These are phyloP conservation scores for Rhimphoctona megacephalus DNA, from an alignment of 2,888 invertebrate species.

Conservation along the genomic window DNA sequence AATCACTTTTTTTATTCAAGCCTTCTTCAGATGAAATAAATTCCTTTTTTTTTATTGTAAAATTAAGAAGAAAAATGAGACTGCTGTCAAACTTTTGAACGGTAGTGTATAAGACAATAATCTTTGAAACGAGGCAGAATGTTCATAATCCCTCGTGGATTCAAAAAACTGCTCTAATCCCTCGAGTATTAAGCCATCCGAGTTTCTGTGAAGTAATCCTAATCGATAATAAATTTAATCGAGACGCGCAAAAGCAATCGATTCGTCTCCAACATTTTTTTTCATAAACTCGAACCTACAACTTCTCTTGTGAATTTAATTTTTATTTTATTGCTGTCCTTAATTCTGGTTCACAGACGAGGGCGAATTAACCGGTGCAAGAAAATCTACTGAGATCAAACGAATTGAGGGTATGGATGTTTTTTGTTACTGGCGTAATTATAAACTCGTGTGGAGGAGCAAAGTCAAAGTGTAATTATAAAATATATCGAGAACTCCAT, in stretches of 20 bases:
- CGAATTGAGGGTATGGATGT: not conserved
- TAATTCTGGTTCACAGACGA: not conserved
- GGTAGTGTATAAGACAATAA: slow-evolving; percentile 2
- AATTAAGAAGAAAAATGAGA: not conserved
- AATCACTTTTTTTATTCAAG: not conserved
- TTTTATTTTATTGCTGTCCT: not conserved
- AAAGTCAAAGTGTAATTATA: not conserved
- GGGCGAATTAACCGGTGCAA: not conserved
- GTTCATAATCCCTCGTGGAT: slow-evolving; percentile 24
- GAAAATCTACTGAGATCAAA: not conserved
- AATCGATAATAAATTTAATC: slow-evolving; percentile 52
- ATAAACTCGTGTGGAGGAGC: not conserved
- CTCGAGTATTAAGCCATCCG: slow-evolving; percentile 9
- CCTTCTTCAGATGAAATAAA: not conserved
- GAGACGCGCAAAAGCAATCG: not conserved
- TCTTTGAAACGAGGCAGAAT: slow-evolving; percentile 14
- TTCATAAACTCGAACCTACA: not conserved
- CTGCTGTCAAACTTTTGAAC: not conserved
- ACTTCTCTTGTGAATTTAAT: not conserved
- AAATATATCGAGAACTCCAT: not conserved
- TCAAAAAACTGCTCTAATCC: slow-evolving; percentile 38
- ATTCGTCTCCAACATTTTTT: not conserved
- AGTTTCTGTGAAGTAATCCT: slow-evolving; percentile 28
- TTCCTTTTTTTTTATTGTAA: not conserved
- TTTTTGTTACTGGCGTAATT: not conserved